A percentile compares a stretch with the other conserved stretches of the same genome.
Conservation (phyloP, 35 echinoderm and acorn worm genomes). For the Diadema setosum region DNA sequence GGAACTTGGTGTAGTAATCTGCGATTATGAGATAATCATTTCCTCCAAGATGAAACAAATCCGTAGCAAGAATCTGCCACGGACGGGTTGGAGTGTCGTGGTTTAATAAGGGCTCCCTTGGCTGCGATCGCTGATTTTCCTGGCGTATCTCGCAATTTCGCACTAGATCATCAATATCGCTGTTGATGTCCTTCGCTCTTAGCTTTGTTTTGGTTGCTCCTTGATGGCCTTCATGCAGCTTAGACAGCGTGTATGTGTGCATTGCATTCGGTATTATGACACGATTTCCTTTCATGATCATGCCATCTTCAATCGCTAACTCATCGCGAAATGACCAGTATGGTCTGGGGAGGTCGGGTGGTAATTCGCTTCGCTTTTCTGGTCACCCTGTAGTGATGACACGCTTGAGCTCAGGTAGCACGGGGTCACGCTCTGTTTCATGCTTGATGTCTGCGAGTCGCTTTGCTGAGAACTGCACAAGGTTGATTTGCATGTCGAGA, state of each 20-base stretch:
- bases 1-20: slow-evolving; percentile 74
- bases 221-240: slow-evolving; percentile 52
- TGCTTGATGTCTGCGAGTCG: background rate
- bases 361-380: background rate
- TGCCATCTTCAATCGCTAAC: slow-evolving; percentile 31
- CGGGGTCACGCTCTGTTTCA: background rate
- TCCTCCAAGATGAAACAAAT: slow-evolving; percentile 42
- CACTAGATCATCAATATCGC: slow-evolving; percentile 32
- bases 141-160: slow-evolving; percentile 40
- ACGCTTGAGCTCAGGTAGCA: background rate
- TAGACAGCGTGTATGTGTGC: slow-evolving; percentile 14
- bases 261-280: slow-evolving; percentile 23
- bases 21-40: slow-evolving; percentile 35
- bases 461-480: background rate
- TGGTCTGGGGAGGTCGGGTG: background rate
- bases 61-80: slow-evolving; percentile 47
- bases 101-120: background rate
- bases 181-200: slow-evolving; percentile 51
- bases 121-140: background rate
- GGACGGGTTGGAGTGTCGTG: slow-evolving; percentile 36
- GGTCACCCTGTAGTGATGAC: slow-evolving; percentile 13
- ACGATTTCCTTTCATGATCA: slow-evolving; percentile 27
- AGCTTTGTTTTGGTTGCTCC: slow-evolving; percentile 52
- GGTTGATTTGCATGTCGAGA: too few species aligned
- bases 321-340: slow-evolving; percentile 63